Base-by-base conservation (phyloP, 2,888 invertebrate species). In the Tetranychus piercei region DNA sequence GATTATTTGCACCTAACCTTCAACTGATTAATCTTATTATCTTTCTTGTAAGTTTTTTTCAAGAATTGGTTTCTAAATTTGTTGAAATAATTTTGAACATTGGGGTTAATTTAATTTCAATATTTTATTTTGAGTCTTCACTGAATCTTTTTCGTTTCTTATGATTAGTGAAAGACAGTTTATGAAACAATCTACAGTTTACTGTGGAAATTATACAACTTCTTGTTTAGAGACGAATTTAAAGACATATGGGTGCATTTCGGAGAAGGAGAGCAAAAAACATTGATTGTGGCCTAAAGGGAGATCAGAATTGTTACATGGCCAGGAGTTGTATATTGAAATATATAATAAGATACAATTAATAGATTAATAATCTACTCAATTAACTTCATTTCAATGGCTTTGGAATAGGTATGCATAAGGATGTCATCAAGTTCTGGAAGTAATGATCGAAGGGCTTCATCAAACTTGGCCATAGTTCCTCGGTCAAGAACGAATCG, bases 361-460 rank as follows among this genome's bases (percentile, higher is more conserved):
- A 55, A 55, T 55, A 15, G 55, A 15, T 55, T 15, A 55, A 55
- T 55, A 15, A 15, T 55, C 15, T 71, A 71, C 18, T 71, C 43
- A 4, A 71, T 44, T 1, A 73, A 15, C 22, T 73, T 73, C 73
- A 73, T 67, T 20, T 73, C 73, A n/a, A 73, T 73, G 7, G 73
- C 69, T 20, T 69, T 66, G 34, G 43, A 43, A 67, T 67, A 73
- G 11, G 73, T 73, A 7, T 43, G 20, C 44, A 67, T 73, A 11
- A 73, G 44, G n/a, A 67, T 43, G 15, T 73, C 73, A 20, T 20
- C 69, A 45, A 73, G 23, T 6, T 73, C 44, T 20, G 73, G 73
- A 11, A 73, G n/a, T 18, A 73, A 11, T 8, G 34, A 34, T 11
- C 44, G 18, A n/a, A 73, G 23, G 18, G 73, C 73, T 18, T 23